Conservation (phyloP, 2,888 invertebrate species). For the Orchesellides sinensis region DNA sequence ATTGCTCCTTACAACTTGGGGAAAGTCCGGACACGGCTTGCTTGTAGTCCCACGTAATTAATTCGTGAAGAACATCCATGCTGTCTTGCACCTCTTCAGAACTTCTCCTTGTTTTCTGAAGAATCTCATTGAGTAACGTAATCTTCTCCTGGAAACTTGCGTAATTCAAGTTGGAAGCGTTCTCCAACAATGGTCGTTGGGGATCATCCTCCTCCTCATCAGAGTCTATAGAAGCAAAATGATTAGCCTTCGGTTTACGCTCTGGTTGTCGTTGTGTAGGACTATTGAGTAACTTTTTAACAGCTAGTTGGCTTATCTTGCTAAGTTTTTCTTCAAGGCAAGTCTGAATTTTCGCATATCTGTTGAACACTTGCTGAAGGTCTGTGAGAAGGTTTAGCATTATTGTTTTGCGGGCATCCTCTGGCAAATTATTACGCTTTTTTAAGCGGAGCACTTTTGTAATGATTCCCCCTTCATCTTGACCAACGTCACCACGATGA, state of each 20-base stretch:
- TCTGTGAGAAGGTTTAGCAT: conserved; percentile 16
- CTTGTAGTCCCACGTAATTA: conserved; percentile 59
- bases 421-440: background rate
- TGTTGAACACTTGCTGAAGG: conserved; percentile 17
- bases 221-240: background rate
- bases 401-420: conserved; percentile 13
- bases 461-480: background rate
- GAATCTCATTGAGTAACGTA: background rate
- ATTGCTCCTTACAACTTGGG: background rate
- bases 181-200: conserved; percentile 12
- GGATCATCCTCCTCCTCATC: conserved; percentile 42
- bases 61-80: conserved; percentile 41
- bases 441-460: background rate
- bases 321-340: conserved; percentile 18
- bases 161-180: background rate
- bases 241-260: too few relatives aligned
- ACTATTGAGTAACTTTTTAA: background rate
- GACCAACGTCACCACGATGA: too few relatives aligned
- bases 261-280: background rate
- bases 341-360: conserved; percentile 33
- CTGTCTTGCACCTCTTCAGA: conserved; percentile 51
- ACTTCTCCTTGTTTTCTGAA: conserved; percentile 22
- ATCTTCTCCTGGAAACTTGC: background rate
- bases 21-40: conserved; percentile 1
- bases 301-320: background rate